phyloP scores from a whole-genome alignment of 1,140 invertebrate species.

The Luehdorfia chinensis region DNA sequence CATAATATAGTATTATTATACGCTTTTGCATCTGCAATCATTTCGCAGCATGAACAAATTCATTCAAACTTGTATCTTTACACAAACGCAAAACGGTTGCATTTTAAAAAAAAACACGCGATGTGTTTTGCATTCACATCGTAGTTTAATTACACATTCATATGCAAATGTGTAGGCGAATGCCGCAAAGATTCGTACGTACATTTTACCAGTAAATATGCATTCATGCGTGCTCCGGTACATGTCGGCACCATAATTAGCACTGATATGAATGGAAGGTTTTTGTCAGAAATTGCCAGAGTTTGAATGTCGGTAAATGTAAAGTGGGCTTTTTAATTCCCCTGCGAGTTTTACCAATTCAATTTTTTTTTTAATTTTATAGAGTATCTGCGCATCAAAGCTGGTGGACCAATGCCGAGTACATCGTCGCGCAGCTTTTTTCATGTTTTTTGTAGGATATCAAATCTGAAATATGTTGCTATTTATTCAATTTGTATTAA shows the following conservation, averaged over 20 bases:
- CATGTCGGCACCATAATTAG: conserved; percentile 65
- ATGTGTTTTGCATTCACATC: conserved; percentile 17
- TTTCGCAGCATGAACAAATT: conserved; percentile 6
- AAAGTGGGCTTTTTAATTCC: conserved; percentile 32
- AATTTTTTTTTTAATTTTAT: conserved; percentile 22
- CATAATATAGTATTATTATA: conserved; percentile 8
- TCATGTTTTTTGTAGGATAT: too few relatives aligned
- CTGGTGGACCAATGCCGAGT: conserved; percentile 17
- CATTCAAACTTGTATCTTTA: conserved; percentile 1
- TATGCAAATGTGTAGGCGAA: conserved; percentile 69
- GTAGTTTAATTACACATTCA: conserved; percentile 74
- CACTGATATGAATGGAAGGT: conserved; percentile 56
- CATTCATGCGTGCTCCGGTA: conserved; percentile 66
- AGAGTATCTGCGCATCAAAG: not conserved
- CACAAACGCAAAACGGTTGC: not conserved
- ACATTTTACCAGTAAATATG: conserved; percentile 52
- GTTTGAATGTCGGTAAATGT: conserved; percentile 33
- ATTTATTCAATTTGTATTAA: too few relatives aligned
- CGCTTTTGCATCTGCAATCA: conserved; percentile 13
- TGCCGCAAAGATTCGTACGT: conserved; percentile 61
- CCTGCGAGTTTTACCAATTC: conserved; percentile 16
- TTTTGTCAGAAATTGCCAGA: conserved; percentile 47
- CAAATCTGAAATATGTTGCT: too few relatives aligned
- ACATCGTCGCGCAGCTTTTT: too few relatives aligned
- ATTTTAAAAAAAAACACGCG: not conserved